Conservation (phyloP, 2,113 vertebrate genomes). For the Gopherus flavomarginatus region DNA sequence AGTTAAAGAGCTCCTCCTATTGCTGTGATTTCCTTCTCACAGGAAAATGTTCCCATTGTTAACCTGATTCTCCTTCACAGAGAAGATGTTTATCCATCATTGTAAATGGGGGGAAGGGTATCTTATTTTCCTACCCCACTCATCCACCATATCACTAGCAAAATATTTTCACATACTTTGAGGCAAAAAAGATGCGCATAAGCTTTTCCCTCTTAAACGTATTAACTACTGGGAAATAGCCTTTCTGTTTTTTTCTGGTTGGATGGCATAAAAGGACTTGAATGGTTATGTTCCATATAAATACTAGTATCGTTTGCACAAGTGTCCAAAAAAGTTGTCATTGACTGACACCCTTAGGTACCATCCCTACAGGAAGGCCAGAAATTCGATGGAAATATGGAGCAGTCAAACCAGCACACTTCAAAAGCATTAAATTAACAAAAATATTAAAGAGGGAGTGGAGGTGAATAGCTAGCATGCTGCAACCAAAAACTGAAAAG, state of each 20-base stretch:
- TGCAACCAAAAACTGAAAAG: not conserved
- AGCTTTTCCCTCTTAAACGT: not conserved
- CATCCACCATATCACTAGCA: not conserved
- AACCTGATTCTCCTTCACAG: not conserved
- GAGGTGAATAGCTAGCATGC: not conserved
- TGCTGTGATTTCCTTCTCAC: slow-evolving; percentile 2
- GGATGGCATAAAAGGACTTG: not conserved
- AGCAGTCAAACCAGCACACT: rapidly evolving
- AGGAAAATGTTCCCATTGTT: not conserved
- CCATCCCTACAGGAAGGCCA: not conserved
- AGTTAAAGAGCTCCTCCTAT: slow-evolving; percentile 31
- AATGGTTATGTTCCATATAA: not conserved
- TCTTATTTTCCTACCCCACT: not conserved
- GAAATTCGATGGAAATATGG: rapidly evolving
- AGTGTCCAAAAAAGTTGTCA: not conserved
- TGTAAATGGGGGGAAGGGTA: not conserved
- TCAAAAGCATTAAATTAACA: not conserved
- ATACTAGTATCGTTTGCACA: not conserved
- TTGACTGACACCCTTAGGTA: not conserved
- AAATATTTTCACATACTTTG: not conserved
- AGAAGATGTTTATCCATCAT: not conserved
- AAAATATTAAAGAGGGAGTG: not conserved
- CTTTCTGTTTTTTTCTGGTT: not conserved
- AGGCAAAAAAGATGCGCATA: not conserved
- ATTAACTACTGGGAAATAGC: not conserved